A percentile compares a stretch with the other conserved stretches of the same genome.
phyloP scores from a whole-genome alignment of 2,888 invertebrate species.

The Carterocephalus palaemon region DNA sequence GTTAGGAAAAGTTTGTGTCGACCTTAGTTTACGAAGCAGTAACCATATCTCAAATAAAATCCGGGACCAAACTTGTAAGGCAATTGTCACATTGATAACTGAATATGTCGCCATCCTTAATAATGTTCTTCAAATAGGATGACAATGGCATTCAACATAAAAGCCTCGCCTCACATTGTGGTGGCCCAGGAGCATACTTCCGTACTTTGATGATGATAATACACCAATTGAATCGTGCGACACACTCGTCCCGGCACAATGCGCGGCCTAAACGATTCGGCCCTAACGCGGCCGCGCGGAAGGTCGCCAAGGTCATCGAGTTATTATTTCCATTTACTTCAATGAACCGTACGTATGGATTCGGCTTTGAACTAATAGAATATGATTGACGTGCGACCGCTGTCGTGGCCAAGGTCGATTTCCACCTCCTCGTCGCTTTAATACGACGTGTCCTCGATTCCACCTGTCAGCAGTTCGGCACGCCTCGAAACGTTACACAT shows the following conservation, averaged over 20 bases:
- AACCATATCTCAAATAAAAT: no score
- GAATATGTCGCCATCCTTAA: no score
- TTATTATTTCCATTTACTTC: constrained; percentile 54
- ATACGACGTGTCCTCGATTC: constrained; percentile 15
- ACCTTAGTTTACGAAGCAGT: no score
- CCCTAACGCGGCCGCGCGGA: constrained; percentile 10
- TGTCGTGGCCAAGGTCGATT: constrained; percentile 54
- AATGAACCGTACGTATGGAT: constrained; percentile 71
- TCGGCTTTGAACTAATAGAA: constrained; percentile 73
- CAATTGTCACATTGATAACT: no score
- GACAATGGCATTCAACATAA: no score
- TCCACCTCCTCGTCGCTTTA: constrained; percentile 35
- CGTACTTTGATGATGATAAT: neutral
- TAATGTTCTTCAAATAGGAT: no score
- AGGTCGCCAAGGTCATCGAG: constrained; percentile 39
- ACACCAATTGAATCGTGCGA: neutral
- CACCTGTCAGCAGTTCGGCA: constrained; percentile 18
- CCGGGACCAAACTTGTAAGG: no score
- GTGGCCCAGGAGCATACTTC: neutral
- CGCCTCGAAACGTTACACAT: neutral
- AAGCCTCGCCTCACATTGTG: no score
- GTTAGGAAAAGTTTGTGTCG: no score
- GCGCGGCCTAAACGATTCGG: constrained; percentile 13
- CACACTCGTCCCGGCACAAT: neutral
- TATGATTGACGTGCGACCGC: constrained; percentile 67